A percentile compares a stretch with the other conserved stretches of the same genome.
phyloP scores from a whole-genome alignment of 2,888 invertebrate genomes.

The Drosophila meridiana region DNA sequence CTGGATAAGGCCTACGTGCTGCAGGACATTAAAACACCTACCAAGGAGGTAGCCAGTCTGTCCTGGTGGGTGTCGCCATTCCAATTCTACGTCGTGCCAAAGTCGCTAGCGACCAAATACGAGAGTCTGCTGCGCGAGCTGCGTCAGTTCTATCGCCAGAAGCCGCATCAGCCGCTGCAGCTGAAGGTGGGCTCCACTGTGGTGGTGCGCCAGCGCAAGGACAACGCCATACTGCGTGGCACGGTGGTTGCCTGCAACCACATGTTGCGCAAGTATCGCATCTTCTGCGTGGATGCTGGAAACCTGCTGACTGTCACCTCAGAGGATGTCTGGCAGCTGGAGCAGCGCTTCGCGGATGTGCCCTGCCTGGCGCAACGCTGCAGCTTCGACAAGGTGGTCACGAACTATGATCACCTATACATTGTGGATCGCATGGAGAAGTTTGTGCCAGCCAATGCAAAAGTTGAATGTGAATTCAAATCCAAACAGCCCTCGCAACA shows the following conservation, averaged over 20 bases:
- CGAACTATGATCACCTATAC: slow-evolving; percentile 86
- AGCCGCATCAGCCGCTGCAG: slow-evolving; percentile 74
- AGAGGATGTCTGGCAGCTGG: slow-evolving; percentile 89
- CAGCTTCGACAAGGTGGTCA: slow-evolving; percentile 87
- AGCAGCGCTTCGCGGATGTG: slow-evolving; percentile 88
- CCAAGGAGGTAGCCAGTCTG: slow-evolving; percentile 87
- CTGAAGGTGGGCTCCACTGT: slow-evolving; percentile 88
- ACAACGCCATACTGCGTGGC: slow-evolving; percentile 90
- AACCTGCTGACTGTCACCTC: slow-evolving; percentile 88
- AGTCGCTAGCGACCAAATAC: slow-evolving; percentile 87
- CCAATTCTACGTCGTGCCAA: slow-evolving; percentile 89
- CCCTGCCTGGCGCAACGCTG: slow-evolving; percentile 91
- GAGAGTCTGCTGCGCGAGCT: slow-evolving; percentile 89
- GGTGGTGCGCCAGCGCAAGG: slow-evolving; percentile 89
- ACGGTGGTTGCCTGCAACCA: slow-evolving; percentile 87
- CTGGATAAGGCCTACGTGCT: slow-evolving; percentile 86
- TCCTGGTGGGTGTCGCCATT: slow-evolving; percentile 92
- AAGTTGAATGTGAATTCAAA: slow-evolving; percentile 80
- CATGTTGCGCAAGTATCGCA: slow-evolving; percentile 87
- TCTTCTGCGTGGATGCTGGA: slow-evolving; percentile 92
- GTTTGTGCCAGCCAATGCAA: slow-evolving; percentile 80
- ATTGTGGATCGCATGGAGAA: slow-evolving; percentile 84
- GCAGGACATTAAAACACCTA: slow-evolving; percentile 86
- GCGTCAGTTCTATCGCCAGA: slow-evolving; percentile 88
- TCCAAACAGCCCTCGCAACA: slow-evolving; percentile 64